phyloP scores from a whole-genome alignment of 2,888 invertebrate genomes.

The Aphidius colemani region DNA sequence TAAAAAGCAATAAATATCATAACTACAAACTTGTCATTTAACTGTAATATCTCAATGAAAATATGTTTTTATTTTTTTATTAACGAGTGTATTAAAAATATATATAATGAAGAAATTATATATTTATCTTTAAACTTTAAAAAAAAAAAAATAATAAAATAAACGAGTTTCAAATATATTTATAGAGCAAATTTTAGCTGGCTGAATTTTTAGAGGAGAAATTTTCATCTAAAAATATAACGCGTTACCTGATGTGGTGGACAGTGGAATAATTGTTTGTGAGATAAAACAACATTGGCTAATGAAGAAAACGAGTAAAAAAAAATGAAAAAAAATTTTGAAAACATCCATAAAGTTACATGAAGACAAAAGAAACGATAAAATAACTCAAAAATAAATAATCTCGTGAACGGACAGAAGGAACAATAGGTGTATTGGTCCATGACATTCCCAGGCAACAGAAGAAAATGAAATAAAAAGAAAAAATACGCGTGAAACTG shows the following conservation, averaged over 20 bases:
- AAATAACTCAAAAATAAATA: no score
- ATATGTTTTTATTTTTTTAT: neutral
- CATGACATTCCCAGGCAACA: slow-evolving; percentile 41
- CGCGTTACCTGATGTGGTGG: no score
- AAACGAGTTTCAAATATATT: no score
- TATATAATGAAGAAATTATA: no score
- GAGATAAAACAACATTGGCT: slow-evolving; percentile 21
- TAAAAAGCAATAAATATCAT: neutral
- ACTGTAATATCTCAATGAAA: neutral
- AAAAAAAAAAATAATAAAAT: no score
- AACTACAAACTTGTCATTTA: slow-evolving; percentile 3
- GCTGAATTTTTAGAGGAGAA: neutral
- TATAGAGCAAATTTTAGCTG: no score
- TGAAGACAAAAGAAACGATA: slow-evolving; percentile 11
- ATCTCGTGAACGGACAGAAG: slow-evolving; percentile 25
- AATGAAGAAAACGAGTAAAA: slow-evolving; percentile 20
- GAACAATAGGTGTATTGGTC: slow-evolving; percentile 47
- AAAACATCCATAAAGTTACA: slow-evolving; percentile 11
- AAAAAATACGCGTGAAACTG: no score
- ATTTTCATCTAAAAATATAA: no score
- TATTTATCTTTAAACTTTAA: no score
- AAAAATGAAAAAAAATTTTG: slow-evolving; percentile 23
- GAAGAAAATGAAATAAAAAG: slow-evolving; percentile 21
- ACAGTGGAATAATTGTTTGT: no score
- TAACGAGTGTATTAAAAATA: no score